phyloP scores from a whole-genome alignment of 2,113 vertebrate species.

The Pomatostomus ruficeps region DNA sequence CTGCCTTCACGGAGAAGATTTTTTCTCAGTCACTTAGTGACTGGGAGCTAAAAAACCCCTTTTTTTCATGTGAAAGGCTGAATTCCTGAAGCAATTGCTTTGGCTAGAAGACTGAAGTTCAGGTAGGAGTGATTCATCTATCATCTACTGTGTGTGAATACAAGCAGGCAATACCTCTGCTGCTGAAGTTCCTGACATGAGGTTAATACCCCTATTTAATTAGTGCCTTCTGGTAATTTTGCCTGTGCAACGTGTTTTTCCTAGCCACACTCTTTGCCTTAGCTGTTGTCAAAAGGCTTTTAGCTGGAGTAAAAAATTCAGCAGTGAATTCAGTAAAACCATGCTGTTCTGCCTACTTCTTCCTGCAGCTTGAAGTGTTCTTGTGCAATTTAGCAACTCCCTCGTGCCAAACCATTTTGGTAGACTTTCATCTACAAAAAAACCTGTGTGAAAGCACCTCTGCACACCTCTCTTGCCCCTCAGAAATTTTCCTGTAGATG shows the following conservation, averaged over 20 bases:
- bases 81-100: not conserved
- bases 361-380: not conserved
- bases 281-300: not conserved
- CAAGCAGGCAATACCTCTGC: not conserved
- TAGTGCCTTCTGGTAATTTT: not conserved
- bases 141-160: not conserved
- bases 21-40: not conserved
- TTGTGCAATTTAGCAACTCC: not conserved
- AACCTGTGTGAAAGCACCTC: not conserved
- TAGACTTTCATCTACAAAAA: not conserved
- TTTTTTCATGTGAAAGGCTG: not conserved
- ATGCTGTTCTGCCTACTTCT: not conserved
- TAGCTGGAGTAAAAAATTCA: not conserved
- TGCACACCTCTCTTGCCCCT: accelerated
- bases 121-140: too few relatives aligned
- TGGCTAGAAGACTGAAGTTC: not conserved
- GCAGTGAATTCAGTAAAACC: not conserved
- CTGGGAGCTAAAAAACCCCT: not conserved
- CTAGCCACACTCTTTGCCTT: not conserved
- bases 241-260: not conserved
- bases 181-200: not conserved
- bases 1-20: not conserved
- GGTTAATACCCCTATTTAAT: not conserved
- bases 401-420: accelerated
- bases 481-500: not conserved